A percentile compares a stretch with the other conserved stretches of the same genome.
Evolutionary conservation across 2,113 vertebrate genomes (phyloP).

Genomic region (Catharus bicknelli): DNA sequence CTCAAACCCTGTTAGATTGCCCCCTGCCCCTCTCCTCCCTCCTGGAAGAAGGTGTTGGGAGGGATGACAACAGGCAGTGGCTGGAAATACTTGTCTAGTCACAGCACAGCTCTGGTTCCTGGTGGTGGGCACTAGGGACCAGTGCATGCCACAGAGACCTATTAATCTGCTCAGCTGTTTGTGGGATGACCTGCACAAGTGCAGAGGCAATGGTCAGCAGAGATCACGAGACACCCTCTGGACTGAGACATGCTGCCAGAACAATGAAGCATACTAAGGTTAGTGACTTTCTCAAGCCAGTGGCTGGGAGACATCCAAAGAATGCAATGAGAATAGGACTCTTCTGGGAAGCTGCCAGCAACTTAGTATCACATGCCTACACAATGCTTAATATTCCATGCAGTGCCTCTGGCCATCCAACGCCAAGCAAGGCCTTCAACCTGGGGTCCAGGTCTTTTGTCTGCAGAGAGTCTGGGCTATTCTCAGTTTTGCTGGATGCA

Average conservation of each 20-base stretch:
- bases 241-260: not conserved
- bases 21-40: not conserved
- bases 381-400: slow-evolving; percentile 43
- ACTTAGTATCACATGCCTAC: slow-evolving; percentile 44
- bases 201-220: not conserved
- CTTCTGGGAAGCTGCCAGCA: slow-evolving; percentile 48
- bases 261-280: slow-evolving; percentile 49
- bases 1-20: not conserved
- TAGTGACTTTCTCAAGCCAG: slow-evolving; percentile 62
- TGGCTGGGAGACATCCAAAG: slow-evolving; percentile 62
- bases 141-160: not conserved
- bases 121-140: not conserved
- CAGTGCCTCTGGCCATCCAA: slow-evolving; percentile 16
- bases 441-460: not conserved
- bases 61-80: not conserved
- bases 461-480: not conserved
- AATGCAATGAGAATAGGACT: slow-evolving; percentile 63
- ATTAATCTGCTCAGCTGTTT: not conserved
- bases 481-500: not conserved
- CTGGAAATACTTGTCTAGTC: not conserved
- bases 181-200: not conserved
- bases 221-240: slow-evolving; percentile 37
- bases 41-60: not conserved
- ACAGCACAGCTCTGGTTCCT: not conserved
- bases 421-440: not conserved